A percentile compares a stretch with the other conserved stretches of the same genome.
phyloP scores from a whole-genome alignment of 37 sponge, comb jelly and placozoan species.

The Dysidea cf. avara region DNA sequence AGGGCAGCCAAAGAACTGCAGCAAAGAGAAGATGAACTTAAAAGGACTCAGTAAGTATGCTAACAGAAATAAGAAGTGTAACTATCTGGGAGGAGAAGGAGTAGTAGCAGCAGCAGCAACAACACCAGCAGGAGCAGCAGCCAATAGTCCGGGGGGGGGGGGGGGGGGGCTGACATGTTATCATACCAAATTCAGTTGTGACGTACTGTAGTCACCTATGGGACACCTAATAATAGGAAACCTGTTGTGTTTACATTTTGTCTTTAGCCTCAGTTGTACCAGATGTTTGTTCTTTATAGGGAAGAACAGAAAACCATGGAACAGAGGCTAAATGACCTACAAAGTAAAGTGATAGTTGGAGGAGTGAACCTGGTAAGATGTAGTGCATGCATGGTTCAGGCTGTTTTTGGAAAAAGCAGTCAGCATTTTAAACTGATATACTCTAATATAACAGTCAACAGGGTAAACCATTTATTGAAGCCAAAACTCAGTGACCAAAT shows the following conservation, averaged over 20 bases:
- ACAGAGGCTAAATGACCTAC: slow-evolving; percentile 67
- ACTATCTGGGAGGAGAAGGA: too few relatives aligned
- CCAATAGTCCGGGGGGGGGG: background rate
- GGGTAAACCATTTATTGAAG: too few relatives aligned
- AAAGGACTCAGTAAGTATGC: slow-evolving; percentile 63
- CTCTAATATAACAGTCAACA: too few relatives aligned
- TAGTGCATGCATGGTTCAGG: too few relatives aligned
- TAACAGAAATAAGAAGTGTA: background rate
- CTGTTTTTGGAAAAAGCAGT: too few relatives aligned
- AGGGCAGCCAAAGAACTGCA: slow-evolving; percentile 64
- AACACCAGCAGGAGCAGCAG: background rate
- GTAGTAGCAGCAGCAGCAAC: background rate
- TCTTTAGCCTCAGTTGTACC: background rate
- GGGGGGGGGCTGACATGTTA: too few relatives aligned
- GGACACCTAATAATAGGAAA: background rate
- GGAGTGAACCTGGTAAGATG: slow-evolving; percentile 94
- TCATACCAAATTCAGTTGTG: too few relatives aligned
- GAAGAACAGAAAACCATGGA: slow-evolving; percentile 80
- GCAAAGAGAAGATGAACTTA: slow-evolving; percentile 76
- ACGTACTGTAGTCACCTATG: too few relatives aligned
- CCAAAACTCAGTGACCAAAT: too few relatives aligned
- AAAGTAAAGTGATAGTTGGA: slow-evolving; percentile 93
- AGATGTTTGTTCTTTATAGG: slow-evolving; percentile 4
- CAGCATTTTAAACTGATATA: too few relatives aligned
- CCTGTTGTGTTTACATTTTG: background rate